Evolutionary conservation across 2,797 vertebrate genomes (phyloP), one percentile per base, ranked within the genome.

Genomic region (Coregonus ussuriensis): DNA sequence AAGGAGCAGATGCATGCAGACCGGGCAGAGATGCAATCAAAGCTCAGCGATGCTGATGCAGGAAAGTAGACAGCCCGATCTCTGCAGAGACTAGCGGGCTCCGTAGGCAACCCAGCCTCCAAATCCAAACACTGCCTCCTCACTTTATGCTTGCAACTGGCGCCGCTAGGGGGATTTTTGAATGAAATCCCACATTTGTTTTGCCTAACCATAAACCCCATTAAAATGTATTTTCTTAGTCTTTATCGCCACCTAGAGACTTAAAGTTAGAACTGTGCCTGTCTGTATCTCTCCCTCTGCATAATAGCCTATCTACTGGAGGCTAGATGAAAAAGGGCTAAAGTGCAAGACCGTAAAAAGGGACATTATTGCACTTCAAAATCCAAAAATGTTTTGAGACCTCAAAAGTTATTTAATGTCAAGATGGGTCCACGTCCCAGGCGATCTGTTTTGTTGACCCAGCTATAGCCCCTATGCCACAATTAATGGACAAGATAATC

Each of bases 81-180:
- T 84, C 81, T 87, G 87, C 84, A 88, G 76, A 82, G 78, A 78
- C 78, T 82, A 78, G 77, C 76, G 11, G 83, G 73, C 71, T 80
- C 75, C 72, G 41, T 25, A 15, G 21, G 80, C 87, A 88, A 89
- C 89, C 89, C 92, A 92, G 87, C 88, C 92, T 91, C 88, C 82
- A 84, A 88, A 87, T 88, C 83, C 92, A 84, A 88, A 83, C 86
- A 79, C 81, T 62, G 82, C 79, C 82, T 84, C 86, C 68, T 69
- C 78, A 69, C 74, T 80, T 71, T 41, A 56, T 77, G 79, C n/a
- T 77, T 82, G 54, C 86, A 81, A 77, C 72, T 79, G 78, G 79
- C 83, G 77, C 90, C 87, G 72, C 92, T 89, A 91, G 89, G 86
- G 87, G 91, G 85, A 78, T 71, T 81, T 77, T 54, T 53, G 72